Base-by-base conservation (phyloP, 2,113 vertebrate genomes). In the Entelurus aequoreus region DNA sequence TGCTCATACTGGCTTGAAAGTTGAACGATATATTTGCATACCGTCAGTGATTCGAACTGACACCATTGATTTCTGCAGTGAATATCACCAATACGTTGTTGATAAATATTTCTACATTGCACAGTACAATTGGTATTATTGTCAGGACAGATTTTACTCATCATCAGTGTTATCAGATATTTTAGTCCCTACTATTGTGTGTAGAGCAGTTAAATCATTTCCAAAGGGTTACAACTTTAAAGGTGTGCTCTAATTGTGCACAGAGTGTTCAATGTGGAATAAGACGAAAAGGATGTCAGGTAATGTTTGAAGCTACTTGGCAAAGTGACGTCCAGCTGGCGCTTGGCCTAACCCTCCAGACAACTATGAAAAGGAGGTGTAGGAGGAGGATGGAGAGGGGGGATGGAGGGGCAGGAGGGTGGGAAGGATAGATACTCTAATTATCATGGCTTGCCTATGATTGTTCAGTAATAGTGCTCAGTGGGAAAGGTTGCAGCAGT, bases 391-490 rank as follows among this genome's bases (percentile, higher is more conserved):
- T 74, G 58, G 64, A 66, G 71, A 71, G 77, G 67, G 62, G 47
- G 21, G 66, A 8, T 66, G 62, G 40, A 71, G 66, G 72, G 65
- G 75, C 63, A 76, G 75, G 75, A 79, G 76, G 71, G 77, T 79
- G 82, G 82, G 72, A 85, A 78, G 82, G 83, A 79, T 86, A 90
- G 90, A 90, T 90, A 87, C 87, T 91, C 87, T 91, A 92, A 92
- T 92, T 91, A 91, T 90, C 89, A 90, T 90, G 89, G 90, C 90
- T 88, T 83, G 88, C 86, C 90, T 89, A 88, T 89, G 88, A 91
- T 90, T 91, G 89, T 90, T 90, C 90, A 87, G 89, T 91, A 92
- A 91, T 92, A 92, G 91, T 89, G 90, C 90, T 91, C 91, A 90
- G 89, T 91, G 91, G 90, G 88, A 92, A 91, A 91, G 88, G 90